Evolutionary conservation across 2,113 vertebrate genomes (phyloP).

Genomic region (Rhinolophus ferrumequinum): DNA sequence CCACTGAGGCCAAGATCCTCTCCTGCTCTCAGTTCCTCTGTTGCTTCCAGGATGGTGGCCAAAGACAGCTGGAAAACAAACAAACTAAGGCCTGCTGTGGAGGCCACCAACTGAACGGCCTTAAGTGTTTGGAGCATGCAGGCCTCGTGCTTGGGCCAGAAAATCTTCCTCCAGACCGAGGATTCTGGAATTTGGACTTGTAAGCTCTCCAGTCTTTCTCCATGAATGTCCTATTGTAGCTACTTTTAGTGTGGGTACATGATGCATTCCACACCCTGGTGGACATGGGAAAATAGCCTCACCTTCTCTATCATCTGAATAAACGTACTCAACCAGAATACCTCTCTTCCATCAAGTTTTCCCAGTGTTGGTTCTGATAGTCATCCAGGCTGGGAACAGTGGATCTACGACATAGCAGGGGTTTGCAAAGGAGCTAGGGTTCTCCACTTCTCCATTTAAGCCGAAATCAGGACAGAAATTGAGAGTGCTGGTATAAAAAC

Average conservation of each 20-base stretch:
- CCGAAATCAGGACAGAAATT: not conserved
- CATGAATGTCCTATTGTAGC: not conserved
- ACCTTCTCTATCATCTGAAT: not conserved
- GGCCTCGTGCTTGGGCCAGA: not conserved
- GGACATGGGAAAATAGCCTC: not conserved
- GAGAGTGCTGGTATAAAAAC: not conserved
- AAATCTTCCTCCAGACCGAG: not conserved
- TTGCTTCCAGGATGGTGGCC: not conserved
- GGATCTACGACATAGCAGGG: not conserved
- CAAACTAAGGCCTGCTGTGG: not conserved
- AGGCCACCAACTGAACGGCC: not conserved
- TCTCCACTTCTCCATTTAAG: not conserved
- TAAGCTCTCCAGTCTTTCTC: not conserved
- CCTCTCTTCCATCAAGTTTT: not conserved
- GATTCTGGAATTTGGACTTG: not conserved
- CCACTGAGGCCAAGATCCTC: not conserved
- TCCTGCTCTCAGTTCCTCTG: not conserved
- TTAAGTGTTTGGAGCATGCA: not conserved
- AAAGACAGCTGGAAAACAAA: conserved; percentile 46
- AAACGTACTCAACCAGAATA: not conserved
- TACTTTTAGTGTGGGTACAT: not conserved
- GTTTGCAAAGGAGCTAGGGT: not conserved
- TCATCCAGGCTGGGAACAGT: not conserved
- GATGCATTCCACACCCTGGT: not conserved
- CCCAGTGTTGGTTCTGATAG: not conserved